Evolutionary conservation across 2,888 invertebrate species (phyloP), one percentile per base, ranked within the genome.

Genomic region (Venusia cambrica): DNA sequence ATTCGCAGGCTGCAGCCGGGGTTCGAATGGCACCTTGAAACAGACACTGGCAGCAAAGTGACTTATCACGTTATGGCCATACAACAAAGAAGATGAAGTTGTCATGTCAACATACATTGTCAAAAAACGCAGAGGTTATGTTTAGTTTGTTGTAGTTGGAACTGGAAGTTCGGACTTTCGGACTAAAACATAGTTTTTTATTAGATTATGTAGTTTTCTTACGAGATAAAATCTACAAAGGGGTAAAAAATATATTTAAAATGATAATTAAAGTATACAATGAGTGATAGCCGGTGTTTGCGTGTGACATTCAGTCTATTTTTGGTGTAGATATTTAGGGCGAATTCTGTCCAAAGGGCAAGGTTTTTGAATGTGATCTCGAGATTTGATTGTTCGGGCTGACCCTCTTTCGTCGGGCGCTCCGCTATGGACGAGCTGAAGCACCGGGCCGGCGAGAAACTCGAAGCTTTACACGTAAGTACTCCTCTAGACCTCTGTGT

Each of bases 391-490:
- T 65, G 63, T 57, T 62, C 61, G 68, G 51, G 54, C 55, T 54
- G 58, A 61, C 60, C 63, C 61, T 64, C 60, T 64, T 47, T 53
- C 57, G 49, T 51, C 64, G 62, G 54, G 50, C 47, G 61, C 60
- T 52, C 57, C 66, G 74, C 66, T 58, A 87, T 88, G 81, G 88
- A 88, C 55, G 87, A 83, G 48, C 57, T 87, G 39, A 83, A 80
- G 62, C 50, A 71, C 50, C 72, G 71, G 54, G 87, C 87, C 53
- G 77, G 81, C 26, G 87, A 87, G 64, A 84, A 83, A 69, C 51
- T 88, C 11, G 88, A 76, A 53, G 83, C 85, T 29, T 57, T 87
- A 35, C 88, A 88, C 36, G 88, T 88, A 68, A 80, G 85, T 78
- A 57, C 53, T 62, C 51, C 33, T 54, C 3, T n/a, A 25, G 25